phyloP scores from a whole-genome alignment of 2,888 invertebrate species.

The Amiota communis region DNA sequence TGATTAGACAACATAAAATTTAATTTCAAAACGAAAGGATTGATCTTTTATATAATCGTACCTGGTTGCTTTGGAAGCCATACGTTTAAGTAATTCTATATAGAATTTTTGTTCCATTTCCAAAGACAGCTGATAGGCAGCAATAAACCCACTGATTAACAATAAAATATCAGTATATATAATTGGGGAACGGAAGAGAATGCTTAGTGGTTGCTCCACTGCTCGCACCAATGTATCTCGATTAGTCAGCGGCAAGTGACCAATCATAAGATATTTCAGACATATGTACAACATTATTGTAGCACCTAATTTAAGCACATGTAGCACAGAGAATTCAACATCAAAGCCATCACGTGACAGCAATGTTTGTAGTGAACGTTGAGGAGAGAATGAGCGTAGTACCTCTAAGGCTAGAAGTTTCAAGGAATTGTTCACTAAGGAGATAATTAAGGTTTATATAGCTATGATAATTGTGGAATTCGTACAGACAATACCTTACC shows the following conservation, averaged over 20 bases:
- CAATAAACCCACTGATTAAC: constrained; percentile 79
- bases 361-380: constrained; percentile 77
- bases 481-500: too few relatives aligned
- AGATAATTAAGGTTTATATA: too few relatives aligned
- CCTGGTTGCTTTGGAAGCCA: constrained; percentile 79
- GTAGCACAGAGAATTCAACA: constrained; percentile 79
- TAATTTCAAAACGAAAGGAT: constrained; percentile 70
- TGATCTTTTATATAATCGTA: constrained; percentile 72
- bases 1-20: constrained; percentile 35
- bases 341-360: constrained; percentile 74
- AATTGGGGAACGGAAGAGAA: constrained; percentile 78
- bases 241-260: constrained; percentile 79
- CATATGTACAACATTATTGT: constrained; percentile 79
- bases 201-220: constrained; percentile 77
- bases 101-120: constrained; percentile 75
- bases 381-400: constrained; percentile 79
- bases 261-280: constrained; percentile 80
- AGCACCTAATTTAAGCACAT: constrained; percentile 80
- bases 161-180: constrained; percentile 81
- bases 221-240: constrained; percentile 73
- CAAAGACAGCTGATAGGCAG: constrained; percentile 77
- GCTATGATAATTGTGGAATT: too few relatives aligned
- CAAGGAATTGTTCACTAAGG: constrained; percentile 5
- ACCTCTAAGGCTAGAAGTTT: constrained; percentile 46
- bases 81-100: constrained; percentile 76